Percentiles rank a stretch among this genome's conserved stretches.
These are phyloP conservation scores for Strigamia transsilvanica DNA, from an alignment of 2,888 invertebrate species.

Conservation along the genomic window DNA sequence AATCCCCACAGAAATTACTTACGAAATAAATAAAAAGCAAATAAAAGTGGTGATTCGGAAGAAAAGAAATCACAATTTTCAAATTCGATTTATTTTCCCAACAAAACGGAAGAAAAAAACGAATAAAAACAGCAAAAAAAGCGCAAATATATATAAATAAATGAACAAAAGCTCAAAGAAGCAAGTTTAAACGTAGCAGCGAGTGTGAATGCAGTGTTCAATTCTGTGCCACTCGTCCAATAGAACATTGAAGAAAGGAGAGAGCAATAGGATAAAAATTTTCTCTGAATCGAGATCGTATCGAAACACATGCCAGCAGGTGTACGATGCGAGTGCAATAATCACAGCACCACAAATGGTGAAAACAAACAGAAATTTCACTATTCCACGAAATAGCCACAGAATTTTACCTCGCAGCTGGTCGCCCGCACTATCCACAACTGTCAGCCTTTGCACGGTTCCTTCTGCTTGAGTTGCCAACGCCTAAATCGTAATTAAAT, in stretches of 20 bases:
- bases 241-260: constrained; percentile 5
- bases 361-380: not conserved
- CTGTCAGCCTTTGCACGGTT: constrained; percentile 6
- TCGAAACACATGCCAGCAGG: constrained; percentile 19
- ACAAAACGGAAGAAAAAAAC: not conserved
- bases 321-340: not conserved
- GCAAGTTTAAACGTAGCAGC: not conserved
- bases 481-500: not conserved
- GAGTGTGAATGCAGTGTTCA: not conserved
- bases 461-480: not conserved
- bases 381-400: not conserved
- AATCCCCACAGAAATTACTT: not conserved
- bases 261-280: not conserved
- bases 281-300: constrained; percentile 7
- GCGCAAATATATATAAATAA: not conserved
- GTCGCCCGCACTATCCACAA: not conserved
- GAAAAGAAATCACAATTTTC: not conserved
- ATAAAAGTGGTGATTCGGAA: not conserved
- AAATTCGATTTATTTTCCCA: not conserved
- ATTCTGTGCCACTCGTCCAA: constrained; percentile 14
- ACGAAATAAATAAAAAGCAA: not conserved
- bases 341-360: not conserved
- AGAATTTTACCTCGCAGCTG: constrained; percentile 17
- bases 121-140: constrained; percentile 40
- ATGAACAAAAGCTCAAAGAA: not conserved